Conservation (phyloP, 2,797 vertebrate species). For the Macropus fuliginosus region DNA sequence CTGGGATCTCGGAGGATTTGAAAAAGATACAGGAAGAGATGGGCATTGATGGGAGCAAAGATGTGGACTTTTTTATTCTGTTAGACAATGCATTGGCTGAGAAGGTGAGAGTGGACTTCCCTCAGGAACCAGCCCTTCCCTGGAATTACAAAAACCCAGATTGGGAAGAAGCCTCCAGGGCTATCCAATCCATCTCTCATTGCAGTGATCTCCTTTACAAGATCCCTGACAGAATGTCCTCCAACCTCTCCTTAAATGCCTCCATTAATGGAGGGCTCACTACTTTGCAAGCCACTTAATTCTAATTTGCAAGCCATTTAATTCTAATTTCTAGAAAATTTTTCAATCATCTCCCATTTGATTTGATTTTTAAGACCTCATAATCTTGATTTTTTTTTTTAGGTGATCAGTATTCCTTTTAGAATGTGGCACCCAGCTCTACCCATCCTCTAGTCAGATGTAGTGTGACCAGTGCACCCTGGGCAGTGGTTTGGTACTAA, state of each 20-base stretch:
- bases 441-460: not conserved
- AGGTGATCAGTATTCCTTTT: not conserved
- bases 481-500: not conserved
- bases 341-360: not conserved
- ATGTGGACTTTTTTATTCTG: slow-evolving; percentile 93
- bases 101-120: slow-evolving; percentile 87
- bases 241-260: not conserved
- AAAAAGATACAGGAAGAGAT: slow-evolving; percentile 89
- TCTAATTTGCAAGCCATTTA: not conserved
- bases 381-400: not conserved
- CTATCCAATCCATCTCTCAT: not conserved
- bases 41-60: slow-evolving; percentile 85
- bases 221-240: not conserved
- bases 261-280: not conserved
- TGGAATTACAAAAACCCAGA: not conserved
- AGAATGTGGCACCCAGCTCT: not conserved
- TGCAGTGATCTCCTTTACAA: not conserved
- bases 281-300: not conserved
- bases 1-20: slow-evolving; percentile 92
- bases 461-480: not conserved
- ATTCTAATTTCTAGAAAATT: not conserved
- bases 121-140: not conserved
- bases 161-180: no score
- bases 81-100: slow-evolving; percentile 94
- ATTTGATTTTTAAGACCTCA: not conserved